A percentile compares a stretch with the other conserved stretches of the same genome.
Evolutionary conservation across 1,140 invertebrate genomes (phyloP).

Genomic region (Diprion similis): DNA sequence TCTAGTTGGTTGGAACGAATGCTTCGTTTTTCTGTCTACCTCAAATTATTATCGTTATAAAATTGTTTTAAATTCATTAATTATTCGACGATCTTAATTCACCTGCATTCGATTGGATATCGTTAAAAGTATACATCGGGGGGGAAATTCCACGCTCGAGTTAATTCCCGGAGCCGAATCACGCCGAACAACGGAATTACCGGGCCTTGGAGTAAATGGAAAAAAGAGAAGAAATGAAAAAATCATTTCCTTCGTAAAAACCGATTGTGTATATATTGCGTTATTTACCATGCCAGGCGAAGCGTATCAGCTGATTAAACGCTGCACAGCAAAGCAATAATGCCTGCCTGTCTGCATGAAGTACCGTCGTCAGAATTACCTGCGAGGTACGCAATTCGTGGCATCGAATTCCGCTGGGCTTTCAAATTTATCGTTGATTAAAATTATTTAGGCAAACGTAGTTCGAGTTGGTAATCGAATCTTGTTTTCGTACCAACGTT

Average conservation of each 20-base stretch:
- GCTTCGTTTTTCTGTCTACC: too few relatives aligned
- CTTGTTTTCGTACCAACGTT: too few relatives aligned
- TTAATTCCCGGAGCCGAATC: not conserved
- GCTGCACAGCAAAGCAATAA: not conserved
- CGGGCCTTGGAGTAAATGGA: not conserved
- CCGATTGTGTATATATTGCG: not conserved
- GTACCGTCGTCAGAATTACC: not conserved
- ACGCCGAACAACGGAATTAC: not conserved
- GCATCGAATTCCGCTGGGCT: too few relatives aligned
- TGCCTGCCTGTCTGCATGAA: not conserved
- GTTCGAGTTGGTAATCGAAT: too few relatives aligned
- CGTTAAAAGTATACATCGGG: not conserved
- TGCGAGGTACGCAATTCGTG: too few relatives aligned
- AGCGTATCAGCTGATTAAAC: slow-evolving; percentile 7
- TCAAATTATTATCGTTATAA: too few relatives aligned
- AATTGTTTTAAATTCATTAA: too few relatives aligned
- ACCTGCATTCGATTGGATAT: not conserved
- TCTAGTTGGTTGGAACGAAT: too few relatives aligned
- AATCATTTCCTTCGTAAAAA: not conserved
- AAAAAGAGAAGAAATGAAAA: not conserved
- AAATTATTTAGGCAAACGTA: too few relatives aligned
- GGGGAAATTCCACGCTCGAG: not conserved
- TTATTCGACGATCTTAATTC: too few relatives aligned
- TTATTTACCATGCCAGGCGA: not conserved
- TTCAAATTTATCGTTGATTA: too few relatives aligned